A percentile compares a stretch with the other conserved stretches of the same genome.
Evolutionary conservation across 2,888 invertebrate genomes (phyloP).

Genomic region (Oeneis ivallda): DNA sequence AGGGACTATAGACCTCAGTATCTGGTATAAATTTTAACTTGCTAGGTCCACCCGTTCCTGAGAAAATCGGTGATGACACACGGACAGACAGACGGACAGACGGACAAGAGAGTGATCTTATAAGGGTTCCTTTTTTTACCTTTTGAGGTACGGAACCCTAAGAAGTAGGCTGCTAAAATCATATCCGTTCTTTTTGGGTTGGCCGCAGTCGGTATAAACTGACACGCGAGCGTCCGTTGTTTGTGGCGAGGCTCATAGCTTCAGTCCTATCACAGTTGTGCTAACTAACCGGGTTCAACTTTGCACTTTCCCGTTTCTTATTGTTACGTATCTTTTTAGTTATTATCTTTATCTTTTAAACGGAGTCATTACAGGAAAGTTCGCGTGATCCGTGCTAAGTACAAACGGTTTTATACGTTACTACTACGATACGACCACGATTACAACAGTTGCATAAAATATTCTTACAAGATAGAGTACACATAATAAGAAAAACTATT

Average conservation of each 20-base stretch:
- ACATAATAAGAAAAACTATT: too few species aligned
- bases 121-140: too few species aligned
- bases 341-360: constrained; percentile 50
- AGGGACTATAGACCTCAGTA: too few species aligned
- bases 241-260: constrained; percentile 44
- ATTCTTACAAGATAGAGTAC: background rate
- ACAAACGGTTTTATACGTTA: constrained; percentile 12
- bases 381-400: constrained; percentile 40
- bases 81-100: too few species aligned
- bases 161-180: too few species aligned
- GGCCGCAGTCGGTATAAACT: background rate
- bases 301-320: constrained; percentile 55
- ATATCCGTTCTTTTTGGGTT: too few species aligned
- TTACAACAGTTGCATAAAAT: background rate
- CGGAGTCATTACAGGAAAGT: constrained; percentile 35
- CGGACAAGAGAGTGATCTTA: too few species aligned
- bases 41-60: too few species aligned
- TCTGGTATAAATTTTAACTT: too few species aligned
- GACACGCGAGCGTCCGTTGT: background rate
- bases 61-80: too few species aligned
- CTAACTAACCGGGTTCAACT: constrained; percentile 51
- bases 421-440: constrained; percentile 7
- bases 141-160: too few species aligned
- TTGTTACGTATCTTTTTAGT: constrained; percentile 50
- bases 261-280: constrained; percentile 49